Conservation (phyloP, 2,113 vertebrate species). For the Zootoca vivipara region DNA sequence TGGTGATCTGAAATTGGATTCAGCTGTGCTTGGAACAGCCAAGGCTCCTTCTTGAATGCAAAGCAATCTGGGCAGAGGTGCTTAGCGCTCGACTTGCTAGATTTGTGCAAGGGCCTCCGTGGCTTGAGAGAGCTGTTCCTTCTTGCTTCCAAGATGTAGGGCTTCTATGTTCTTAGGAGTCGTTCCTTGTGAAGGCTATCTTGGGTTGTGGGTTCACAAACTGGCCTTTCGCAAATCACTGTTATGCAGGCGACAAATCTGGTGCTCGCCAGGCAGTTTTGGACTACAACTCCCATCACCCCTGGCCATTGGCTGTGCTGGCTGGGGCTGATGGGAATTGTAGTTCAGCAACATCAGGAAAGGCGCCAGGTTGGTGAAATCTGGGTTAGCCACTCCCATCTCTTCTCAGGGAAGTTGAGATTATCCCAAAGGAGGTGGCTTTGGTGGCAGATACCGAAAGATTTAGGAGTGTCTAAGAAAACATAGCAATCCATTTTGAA, state of each 20-base stretch:
- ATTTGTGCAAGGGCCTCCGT: slow-evolving; percentile 53
- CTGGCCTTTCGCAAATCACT: not conserved
- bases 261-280: not conserved
- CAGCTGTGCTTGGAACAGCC: slow-evolving; percentile 38
- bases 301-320: not conserved
- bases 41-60: slow-evolving; percentile 9
- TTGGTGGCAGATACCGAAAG: accelerated
- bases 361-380: too few relatives aligned
- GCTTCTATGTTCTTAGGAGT: slow-evolving; percentile 22
- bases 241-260: not conserved
- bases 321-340: too few relatives aligned
- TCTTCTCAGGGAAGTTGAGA: not conserved
- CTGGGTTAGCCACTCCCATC: not conserved
- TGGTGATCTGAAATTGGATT: slow-evolving; percentile 35
- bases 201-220: not conserved
- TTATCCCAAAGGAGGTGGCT: not conserved
- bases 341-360: too few relatives aligned
- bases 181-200: accelerated
- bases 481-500: not conserved
- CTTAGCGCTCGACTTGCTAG: slow-evolving; percentile 45
- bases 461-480: not conserved
- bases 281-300: too few relatives aligned
- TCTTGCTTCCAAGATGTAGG: slow-evolving; percentile 36
- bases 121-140: slow-evolving; percentile 39
- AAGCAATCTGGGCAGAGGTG: slow-evolving; percentile 52